Evolutionary conservation across 2,888 invertebrate species (phyloP).

Genomic region (Noctua janthe): DNA sequence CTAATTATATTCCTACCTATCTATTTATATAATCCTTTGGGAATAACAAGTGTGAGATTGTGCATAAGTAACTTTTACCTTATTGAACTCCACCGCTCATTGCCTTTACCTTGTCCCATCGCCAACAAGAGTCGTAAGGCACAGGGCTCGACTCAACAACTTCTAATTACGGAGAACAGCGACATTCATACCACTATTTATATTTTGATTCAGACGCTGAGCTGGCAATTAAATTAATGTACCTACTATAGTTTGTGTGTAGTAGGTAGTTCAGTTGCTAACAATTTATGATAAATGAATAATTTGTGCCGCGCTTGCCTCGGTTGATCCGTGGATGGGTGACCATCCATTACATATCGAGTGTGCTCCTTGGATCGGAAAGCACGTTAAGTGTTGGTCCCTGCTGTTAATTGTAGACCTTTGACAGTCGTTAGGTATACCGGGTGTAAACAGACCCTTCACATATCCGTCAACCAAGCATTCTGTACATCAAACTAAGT

Average conservation of each 20-base stretch:
- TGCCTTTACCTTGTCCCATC: slow-evolving; percentile 17
- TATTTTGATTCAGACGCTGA: slow-evolving; percentile 49
- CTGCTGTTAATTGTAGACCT: too few species aligned
- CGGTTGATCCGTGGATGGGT: too few species aligned
- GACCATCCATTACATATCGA: too few species aligned
- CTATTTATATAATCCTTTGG: too few species aligned
- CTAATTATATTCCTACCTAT: too few species aligned
- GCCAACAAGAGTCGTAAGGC: slow-evolving; percentile 28
- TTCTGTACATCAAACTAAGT: too few species aligned
- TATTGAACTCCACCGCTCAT: not conserved
- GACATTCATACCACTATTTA: slow-evolving; percentile 54
- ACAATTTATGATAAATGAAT: not conserved
- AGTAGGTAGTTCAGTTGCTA: not conserved
- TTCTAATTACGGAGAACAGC: slow-evolving; percentile 70
- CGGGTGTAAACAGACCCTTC: too few species aligned
- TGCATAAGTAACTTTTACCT: not conserved
- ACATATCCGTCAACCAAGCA: too few species aligned
- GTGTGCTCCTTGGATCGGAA: too few species aligned
- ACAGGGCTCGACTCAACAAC: slow-evolving; percentile 66
- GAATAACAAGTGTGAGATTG: not conserved
- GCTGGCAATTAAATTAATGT: slow-evolving; percentile 16
- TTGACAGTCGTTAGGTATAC: too few species aligned
- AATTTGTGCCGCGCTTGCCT: too few species aligned
- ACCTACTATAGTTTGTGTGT: not conserved
- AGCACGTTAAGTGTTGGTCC: too few species aligned